Percentiles rank a stretch among this genome's conserved stretches.
phyloP scores from a whole-genome alignment of 2,113 vertebrate species.

The Ptilonorhynchus violaceus region DNA sequence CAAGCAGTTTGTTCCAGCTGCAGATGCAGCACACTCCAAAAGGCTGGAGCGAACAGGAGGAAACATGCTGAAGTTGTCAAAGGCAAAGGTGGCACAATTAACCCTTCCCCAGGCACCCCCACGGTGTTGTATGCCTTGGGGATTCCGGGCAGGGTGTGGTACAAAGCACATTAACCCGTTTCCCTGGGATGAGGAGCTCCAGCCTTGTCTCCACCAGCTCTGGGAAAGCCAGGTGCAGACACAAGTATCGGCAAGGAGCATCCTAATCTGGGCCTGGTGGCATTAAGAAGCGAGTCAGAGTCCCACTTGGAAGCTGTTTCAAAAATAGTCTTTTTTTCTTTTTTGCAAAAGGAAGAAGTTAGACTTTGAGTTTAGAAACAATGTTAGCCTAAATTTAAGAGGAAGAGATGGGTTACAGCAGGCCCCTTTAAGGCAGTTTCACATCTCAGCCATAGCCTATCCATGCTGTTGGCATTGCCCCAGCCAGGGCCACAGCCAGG shows the following conservation, averaged over 20 bases:
- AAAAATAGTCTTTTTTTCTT: background rate
- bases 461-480: background rate
- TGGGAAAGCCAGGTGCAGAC: background rate
- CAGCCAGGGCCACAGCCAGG: background rate
- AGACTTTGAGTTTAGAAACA: background rate
- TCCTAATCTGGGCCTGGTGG: background rate
- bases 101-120: background rate
- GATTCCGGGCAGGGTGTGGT: accelerated
- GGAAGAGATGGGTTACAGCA: background rate
- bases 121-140: background rate
- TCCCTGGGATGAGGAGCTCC: background rate
- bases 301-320: background rate
- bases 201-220: background rate
- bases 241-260: background rate
- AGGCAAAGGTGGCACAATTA: background rate
- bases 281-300: accelerated
- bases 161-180: background rate
- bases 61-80: background rate
- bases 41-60: background rate
- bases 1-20: background rate
- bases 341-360: background rate
- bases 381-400: background rate
- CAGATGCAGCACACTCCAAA: background rate
- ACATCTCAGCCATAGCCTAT: background rate
- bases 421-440: background rate